Percentiles rank a stretch among this genome's conserved stretches.
These are phyloP conservation scores for Agrochola lychnidis DNA, from an alignment of 2,888 invertebrate genomes.

Conservation along the genomic window DNA sequence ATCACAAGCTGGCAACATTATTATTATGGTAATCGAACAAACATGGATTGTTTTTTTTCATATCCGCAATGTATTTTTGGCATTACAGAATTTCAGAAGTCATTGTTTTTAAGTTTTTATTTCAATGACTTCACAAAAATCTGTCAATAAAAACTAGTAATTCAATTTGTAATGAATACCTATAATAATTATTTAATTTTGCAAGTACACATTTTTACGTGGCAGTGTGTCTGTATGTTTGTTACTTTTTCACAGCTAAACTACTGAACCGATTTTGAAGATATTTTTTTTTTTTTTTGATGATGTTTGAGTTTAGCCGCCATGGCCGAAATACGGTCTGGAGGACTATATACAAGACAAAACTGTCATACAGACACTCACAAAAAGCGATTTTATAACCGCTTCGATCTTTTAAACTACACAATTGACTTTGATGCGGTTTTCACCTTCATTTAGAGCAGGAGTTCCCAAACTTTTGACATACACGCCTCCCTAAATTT, in stretches of 20 bases:
- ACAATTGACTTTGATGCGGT: too few relatives aligned
- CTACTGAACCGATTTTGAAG: neutral
- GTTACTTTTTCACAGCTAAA: neutral
- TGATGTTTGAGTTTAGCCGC: too few relatives aligned
- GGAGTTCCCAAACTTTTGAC: too few relatives aligned
- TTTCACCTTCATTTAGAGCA: too few relatives aligned
- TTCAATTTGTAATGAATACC: neutral
- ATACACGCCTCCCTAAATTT: too few relatives aligned
- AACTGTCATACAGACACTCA: too few relatives aligned
- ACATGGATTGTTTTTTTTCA: constrained; percentile 11
- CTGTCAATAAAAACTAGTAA: neutral
- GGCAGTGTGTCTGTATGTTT: neutral
- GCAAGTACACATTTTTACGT: neutral
- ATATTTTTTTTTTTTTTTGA: too few relatives aligned
- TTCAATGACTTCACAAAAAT: neutral
- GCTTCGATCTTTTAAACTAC: too few relatives aligned
- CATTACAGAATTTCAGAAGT: neutral
- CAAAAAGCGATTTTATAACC: too few relatives aligned
- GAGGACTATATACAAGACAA: too few relatives aligned
- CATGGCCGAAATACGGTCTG: too few relatives aligned
- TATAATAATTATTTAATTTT: neutral
- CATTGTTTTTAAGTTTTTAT: neutral
- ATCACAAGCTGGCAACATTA: neutral
- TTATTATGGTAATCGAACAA: neutral
- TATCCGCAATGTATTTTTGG: neutral